Conservation (phyloP, 2,797 vertebrate genomes). For the Cossypha caffra region DNA sequence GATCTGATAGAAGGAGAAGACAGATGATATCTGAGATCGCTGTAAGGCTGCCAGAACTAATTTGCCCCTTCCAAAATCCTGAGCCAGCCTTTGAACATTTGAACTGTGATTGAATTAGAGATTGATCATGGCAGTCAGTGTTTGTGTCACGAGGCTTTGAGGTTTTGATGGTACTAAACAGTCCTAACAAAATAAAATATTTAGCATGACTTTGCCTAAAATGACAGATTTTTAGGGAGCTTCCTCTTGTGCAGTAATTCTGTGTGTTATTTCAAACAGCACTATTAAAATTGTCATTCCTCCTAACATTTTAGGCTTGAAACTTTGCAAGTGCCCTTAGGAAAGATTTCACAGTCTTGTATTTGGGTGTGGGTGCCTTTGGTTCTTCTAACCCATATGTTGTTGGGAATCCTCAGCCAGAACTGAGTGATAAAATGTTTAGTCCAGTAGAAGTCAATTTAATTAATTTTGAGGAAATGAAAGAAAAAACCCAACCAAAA, state of each 20-base stretch:
- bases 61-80: slow-evolving; percentile 24
- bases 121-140: background rate
- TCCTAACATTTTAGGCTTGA: background rate
- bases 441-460: background rate
- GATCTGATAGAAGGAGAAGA: slow-evolving; percentile 18
- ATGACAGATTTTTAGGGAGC: background rate
- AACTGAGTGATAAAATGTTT: background rate
- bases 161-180: background rate
- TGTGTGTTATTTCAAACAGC: background rate
- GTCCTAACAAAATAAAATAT: background rate
- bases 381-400: background rate
- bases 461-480: background rate
- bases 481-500: background rate
- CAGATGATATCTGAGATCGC: slow-evolving; percentile 1
- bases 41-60: slow-evolving; percentile 10
- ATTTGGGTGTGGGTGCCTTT: background rate
- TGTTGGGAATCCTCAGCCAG: background rate
- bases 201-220: background rate
- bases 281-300: background rate
- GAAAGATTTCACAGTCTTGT: background rate
- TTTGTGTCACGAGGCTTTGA: background rate
- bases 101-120: background rate
- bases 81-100: slow-evolving; percentile 12
- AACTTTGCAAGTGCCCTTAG: background rate
- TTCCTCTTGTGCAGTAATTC: background rate